A percentile compares a stretch with the other conserved stretches of the same genome.
phyloP scores from a whole-genome alignment of 35 echinoderm and acorn worm species.

The Eucidaris tribuloides region DNA sequence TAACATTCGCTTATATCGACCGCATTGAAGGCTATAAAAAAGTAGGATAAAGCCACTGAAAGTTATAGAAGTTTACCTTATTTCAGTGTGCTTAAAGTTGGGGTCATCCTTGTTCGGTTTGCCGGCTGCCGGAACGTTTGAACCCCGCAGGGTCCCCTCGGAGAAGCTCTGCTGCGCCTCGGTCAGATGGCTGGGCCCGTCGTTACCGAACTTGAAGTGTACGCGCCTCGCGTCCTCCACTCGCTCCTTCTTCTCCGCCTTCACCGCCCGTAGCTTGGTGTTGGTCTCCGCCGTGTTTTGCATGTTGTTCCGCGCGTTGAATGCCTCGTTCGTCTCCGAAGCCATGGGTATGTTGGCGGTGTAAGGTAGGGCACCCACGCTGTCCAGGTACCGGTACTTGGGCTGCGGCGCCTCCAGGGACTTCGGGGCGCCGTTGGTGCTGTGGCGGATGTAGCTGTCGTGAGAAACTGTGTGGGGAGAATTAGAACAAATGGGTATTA shows the following conservation, averaged over 20 bases:
- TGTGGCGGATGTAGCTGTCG: conserved; percentile 45
- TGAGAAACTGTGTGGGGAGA: conserved; percentile 91
- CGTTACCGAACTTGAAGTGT: conserved; percentile 82
- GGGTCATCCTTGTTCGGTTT: conserved; percentile 73
- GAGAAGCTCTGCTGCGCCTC: conserved; percentile 70
- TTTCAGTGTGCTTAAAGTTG: conserved; percentile 56
- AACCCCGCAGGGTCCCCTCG: neutral
- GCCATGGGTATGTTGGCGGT: conserved; percentile 26
- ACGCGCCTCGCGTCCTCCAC: conserved; percentile 74
- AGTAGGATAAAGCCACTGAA: no score
- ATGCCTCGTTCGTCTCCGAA: conserved; percentile 86
- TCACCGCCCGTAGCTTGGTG: conserved; percentile 27
- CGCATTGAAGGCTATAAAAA: no score
- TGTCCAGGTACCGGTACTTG: conserved; percentile 75
- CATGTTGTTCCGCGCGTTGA: neutral
- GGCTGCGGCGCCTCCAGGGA: conserved; percentile 12
- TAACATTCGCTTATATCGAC: no score
- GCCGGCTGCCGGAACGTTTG: conserved; percentile 48
- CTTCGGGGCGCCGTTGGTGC: neutral
- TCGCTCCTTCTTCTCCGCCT: conserved; percentile 47
- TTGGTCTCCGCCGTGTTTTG: neutral
- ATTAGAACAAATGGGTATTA: neutral
- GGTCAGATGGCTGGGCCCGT: conserved; percentile 9
- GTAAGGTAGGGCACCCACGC: conserved; percentile 68
- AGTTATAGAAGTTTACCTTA: no score